These are phyloP conservation scores for Cyphomyrus plagiostoma DNA, from an alignment of 2,113 vertebrate genomes.

Conservation along the genomic window DNA sequence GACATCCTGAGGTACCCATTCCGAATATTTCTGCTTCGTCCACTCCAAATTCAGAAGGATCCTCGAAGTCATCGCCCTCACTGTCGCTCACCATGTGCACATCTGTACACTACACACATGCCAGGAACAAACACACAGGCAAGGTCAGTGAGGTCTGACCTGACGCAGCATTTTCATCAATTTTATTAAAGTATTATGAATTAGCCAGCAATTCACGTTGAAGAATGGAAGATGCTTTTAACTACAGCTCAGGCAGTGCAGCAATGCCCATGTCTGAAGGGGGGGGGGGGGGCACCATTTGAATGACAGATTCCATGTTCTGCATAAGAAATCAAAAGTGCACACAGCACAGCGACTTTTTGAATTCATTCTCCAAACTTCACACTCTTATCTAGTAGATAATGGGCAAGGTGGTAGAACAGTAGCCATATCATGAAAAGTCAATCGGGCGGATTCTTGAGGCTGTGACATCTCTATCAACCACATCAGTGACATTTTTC, in stretches of 20 bases:
- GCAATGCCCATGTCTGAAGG: background rate
- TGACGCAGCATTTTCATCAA: background rate
- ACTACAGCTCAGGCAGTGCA: background rate
- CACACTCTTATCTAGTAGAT: background rate
- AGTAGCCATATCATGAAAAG: background rate
- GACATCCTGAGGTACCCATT: constrained; percentile 78
- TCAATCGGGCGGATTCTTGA: background rate
- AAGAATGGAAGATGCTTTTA: background rate
- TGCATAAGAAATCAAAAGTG: background rate
- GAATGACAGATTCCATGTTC: background rate
- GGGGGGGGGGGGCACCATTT: background rate
- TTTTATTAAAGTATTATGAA: background rate
- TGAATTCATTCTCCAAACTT: background rate
- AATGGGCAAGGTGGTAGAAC: background rate
- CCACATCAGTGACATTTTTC: background rate
- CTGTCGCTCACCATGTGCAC: constrained; percentile 99
- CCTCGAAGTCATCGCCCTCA: constrained; percentile 96
- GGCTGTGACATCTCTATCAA: background rate
- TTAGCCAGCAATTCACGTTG: background rate
- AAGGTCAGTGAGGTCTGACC: background rate
- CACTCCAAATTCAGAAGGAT: constrained; percentile 94
- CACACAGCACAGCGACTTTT: background rate
- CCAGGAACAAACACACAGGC: background rate
- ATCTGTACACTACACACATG: constrained; percentile 76
- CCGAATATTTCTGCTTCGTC: constrained; percentile 97